These are phyloP conservation scores for Cryptotis parvus DNA, from an alignment of 2,113 vertebrate species.

Conservation along the genomic window DNA sequence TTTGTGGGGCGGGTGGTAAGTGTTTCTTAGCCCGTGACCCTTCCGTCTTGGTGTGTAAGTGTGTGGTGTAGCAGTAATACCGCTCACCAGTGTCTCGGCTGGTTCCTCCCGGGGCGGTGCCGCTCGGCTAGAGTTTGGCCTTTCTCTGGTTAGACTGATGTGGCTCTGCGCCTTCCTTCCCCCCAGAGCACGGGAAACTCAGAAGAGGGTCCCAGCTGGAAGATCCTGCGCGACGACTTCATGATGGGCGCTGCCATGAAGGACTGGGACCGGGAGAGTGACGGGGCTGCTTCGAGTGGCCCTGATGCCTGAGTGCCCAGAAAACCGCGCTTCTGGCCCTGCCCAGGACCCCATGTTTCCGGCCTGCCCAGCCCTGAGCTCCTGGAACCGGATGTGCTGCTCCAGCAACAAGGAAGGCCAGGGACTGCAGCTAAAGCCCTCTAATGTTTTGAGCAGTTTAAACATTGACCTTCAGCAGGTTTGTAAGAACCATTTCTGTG, in stretches of 20 bases:
- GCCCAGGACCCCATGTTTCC: no score
- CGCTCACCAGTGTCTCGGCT: background rate
- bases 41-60: background rate
- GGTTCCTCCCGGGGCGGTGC: background rate
- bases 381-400: conserved; percentile 26
- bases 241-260: conserved; percentile 99
- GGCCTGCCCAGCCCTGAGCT: no score
- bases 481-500: conserved; percentile 80
- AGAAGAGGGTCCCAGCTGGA: conserved; percentile 92
- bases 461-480: conserved; percentile 80
- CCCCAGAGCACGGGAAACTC: conserved; percentile 80
- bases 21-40: conserved; percentile 53
- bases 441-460: conserved; percentile 47
- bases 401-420: conserved; percentile 68
- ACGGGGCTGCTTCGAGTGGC: conserved; percentile 81
- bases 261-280: conserved; percentile 96
- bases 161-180: conserved; percentile 39
- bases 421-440: background rate
- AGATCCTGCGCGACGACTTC: conserved; percentile 95
- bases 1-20: conserved; percentile 52
- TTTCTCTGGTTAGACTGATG: conserved; percentile 35
- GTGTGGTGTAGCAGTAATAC: background rate
- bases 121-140: background rate
- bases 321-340: background rate
- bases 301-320: conserved; percentile 76